phyloP scores from a whole-genome alignment of 2,113 vertebrate species.

The Struthidea cinerea region DNA sequence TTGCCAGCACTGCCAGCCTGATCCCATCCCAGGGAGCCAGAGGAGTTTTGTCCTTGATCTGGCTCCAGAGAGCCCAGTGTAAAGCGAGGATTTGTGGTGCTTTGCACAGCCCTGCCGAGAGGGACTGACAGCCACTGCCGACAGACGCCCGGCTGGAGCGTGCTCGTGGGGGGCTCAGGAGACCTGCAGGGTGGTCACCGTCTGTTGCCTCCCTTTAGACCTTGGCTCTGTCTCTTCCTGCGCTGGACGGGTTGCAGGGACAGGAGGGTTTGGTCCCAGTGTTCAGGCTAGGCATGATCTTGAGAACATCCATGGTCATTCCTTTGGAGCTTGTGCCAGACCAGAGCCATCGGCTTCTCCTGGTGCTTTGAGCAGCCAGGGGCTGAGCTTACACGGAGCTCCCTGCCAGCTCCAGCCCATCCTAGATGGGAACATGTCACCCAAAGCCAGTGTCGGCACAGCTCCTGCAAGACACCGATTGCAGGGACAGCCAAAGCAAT shows the following conservation, averaged over 20 bases:
- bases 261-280: neutral
- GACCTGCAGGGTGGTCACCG: accelerated
- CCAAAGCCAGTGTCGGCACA: neutral
- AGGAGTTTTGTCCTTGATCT: accelerated
- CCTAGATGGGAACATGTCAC: neutral
- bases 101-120: neutral
- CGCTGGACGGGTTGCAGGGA: accelerated
- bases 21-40: accelerated
- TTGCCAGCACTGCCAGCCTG: neutral
- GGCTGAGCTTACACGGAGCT: neutral
- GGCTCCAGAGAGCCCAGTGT: neutral
- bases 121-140: neutral
- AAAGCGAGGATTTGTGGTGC: accelerated
- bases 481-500: neutral
- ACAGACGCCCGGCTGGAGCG: accelerated
- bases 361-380: neutral
- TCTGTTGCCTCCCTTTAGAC: neutral
- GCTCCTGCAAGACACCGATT: neutral
- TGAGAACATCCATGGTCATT: neutral
- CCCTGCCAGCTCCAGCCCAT: accelerated
- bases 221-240: neutral
- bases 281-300: neutral
- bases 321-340: neutral
- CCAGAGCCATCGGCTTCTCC: accelerated
- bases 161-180: accelerated